Evolutionary conservation across 2,888 invertebrate genomes (phyloP).

Genomic region (Eueremaeus valkanovi): DNA sequence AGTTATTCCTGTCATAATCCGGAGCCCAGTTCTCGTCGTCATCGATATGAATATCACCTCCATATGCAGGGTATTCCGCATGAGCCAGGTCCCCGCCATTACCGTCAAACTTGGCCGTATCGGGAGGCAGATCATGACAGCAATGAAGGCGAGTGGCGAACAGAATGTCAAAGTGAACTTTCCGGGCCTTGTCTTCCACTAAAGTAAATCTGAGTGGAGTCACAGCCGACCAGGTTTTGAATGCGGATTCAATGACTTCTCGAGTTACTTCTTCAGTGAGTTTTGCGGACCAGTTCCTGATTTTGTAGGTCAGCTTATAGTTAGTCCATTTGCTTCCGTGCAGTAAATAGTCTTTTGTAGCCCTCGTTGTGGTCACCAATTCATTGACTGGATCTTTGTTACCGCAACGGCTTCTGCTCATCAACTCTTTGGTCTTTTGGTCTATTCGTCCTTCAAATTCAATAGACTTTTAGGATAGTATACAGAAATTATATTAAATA

Average conservation of each 20-base stretch:
- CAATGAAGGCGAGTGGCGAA: background rate
- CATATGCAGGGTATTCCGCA: background rate
- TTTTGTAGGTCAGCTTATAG: conserved; percentile 5
- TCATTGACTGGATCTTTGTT: background rate
- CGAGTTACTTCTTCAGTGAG: background rate
- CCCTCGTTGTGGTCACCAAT: background rate
- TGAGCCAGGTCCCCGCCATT: background rate
- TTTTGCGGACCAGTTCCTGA: background rate
- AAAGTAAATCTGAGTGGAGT: background rate
- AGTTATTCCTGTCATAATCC: background rate
- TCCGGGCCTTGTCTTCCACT: background rate
- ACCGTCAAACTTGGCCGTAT: background rate
- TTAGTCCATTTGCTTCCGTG: conserved; percentile 21
- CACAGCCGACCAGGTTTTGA: background rate
- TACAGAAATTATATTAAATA: background rate
- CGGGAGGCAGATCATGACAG: background rate
- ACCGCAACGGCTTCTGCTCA: background rate
- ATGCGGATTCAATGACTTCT: background rate
- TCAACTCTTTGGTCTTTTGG: background rate
- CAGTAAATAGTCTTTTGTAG: background rate
- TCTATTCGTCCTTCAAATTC: background rate
- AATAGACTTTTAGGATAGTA: background rate
- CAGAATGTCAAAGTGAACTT: background rate
- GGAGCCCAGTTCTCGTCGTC: background rate
- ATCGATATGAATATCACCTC: background rate